Base-by-base conservation (phyloP, 2,888 invertebrate genomes). In the Julus scanicus region DNA sequence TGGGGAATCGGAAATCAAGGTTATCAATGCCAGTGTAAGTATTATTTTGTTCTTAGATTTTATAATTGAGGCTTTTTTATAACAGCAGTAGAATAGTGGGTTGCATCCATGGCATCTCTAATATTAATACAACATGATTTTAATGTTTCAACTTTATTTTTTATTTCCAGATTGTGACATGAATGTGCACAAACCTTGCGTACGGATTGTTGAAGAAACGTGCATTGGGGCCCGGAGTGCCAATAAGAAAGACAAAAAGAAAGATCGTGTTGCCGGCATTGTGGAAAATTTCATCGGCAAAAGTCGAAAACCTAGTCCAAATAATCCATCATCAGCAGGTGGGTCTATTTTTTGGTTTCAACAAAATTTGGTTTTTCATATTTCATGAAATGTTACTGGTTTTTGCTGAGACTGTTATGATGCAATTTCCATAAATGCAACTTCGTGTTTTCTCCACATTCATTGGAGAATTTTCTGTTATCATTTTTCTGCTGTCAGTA, bases 1-100 rank as follows among this genome's bases (percentile, higher is more conserved):
- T 97, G 97, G 94, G 99, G 99, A 87, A 96, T 99, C 89, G 98
- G 98, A 91, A 97, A 98, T 90, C 99, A 99, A 93, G 99, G 98
- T 89, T 98, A 97, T 94, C 96, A 97, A 91, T 99, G 99, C 93
- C 95, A 96, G 92, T 96, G 98, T 97, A 93, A 93, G 94, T 92
- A 88, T 17, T 3, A 53, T 53, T 53, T 20, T 2, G 71, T 29
- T 20, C 6, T 20, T 4, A 0, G 11, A 71, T 71, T 71, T 71
- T 71, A 29, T 1, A 29, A 29, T 71, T 71, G 29, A 9, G n/a
- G 71, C 29, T 1, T 29, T 20, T 44, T 44, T 1, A 8, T 44
- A 8, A 5, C 44, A 44, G 44, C 6, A 44, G 44, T 5, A 6
- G 29, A 29, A 29, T 29, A 29, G 29, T 1, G 29, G 29, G 29